Evolutionary conservation across 2,113 vertebrate species (phyloP).

Genomic region (Lamprotornis superbus): DNA sequence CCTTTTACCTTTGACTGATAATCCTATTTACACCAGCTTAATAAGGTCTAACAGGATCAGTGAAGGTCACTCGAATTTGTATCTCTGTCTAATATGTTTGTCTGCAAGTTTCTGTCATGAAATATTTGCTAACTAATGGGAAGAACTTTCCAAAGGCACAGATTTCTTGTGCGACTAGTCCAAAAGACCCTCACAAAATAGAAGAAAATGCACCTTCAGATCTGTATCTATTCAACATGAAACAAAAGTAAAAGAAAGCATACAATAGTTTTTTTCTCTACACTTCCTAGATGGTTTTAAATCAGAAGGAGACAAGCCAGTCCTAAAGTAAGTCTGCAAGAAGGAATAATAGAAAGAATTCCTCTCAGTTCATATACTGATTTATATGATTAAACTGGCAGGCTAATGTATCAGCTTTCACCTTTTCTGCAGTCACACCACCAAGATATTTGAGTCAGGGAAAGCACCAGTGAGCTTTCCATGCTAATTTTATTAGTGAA

Average conservation of each 20-base stretch:
- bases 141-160: background rate
- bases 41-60: background rate
- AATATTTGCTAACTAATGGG: background rate
- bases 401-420: background rate
- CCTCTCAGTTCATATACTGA: background rate
- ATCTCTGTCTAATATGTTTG: background rate
- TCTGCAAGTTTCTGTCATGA: background rate
- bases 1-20: conserved; percentile 12
- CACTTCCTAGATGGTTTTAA: background rate
- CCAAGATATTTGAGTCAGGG: background rate
- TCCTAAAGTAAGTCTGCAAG: background rate
- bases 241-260: background rate
- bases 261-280: background rate
- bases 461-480: background rate
- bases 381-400: background rate
- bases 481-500: background rate
- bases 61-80: background rate
- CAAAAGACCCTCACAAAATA: background rate
- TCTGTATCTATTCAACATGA: background rate
- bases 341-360: background rate
- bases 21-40: conserved; percentile 13
- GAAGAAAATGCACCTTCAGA: background rate
- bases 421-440: background rate
- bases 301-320: background rate
- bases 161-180: background rate